Percentiles rank a stretch among this genome's conserved stretches.
These are phyloP conservation scores for Keiferia lycopersicella DNA, from an alignment of 2,888 invertebrate species.

Conservation along the genomic window DNA sequence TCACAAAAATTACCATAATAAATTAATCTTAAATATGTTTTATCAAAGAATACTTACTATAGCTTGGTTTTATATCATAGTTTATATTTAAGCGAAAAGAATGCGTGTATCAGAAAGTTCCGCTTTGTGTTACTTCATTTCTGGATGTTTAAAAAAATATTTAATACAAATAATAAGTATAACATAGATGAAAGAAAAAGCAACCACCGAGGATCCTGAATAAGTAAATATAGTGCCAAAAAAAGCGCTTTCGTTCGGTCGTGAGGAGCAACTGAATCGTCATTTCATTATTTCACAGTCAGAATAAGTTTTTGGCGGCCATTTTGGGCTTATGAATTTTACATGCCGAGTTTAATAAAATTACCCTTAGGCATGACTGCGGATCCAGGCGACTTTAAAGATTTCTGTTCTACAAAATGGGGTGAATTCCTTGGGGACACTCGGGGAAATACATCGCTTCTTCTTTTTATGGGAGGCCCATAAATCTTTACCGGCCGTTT, in stretches of 20 bases:
- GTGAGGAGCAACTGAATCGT: not conserved
- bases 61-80: too few species aligned
- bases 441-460: constrained; percentile 15
- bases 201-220: not conserved
- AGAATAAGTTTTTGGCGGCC: not conserved
- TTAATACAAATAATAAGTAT: too few species aligned
- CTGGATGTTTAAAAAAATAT: too few species aligned
- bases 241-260: not conserved
- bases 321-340: constrained; percentile 12
- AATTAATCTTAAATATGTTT: too few species aligned
- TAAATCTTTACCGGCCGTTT: constrained; percentile 19
- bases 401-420: constrained; percentile 16
- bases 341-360: constrained; percentile 15
- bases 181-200: too few species aligned
- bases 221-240: not conserved
- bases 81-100: too few species aligned
- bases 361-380: constrained; percentile 4
- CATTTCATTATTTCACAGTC: not conserved
- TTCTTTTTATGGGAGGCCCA: constrained; percentile 19
- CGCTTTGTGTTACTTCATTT: too few species aligned
- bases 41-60: too few species aligned
- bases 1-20: too few species aligned
- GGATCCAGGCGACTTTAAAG: not conserved
- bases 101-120: too few species aligned
- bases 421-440: constrained; percentile 1